Base-by-base conservation (phyloP, 2,888 invertebrate species). In the Meta bourneti region DNA sequence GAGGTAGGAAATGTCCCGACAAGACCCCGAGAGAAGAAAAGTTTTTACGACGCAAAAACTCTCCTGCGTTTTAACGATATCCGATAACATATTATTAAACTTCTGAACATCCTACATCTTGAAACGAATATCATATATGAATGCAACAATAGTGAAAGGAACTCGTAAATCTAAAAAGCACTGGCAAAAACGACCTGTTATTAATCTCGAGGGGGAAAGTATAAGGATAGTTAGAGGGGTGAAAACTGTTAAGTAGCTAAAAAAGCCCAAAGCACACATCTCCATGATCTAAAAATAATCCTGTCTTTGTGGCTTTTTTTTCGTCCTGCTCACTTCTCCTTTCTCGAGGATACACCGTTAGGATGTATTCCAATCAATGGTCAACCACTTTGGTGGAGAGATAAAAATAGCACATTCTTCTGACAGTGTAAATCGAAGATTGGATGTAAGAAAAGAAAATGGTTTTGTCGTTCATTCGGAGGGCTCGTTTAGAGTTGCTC, bases 31-130 rank as follows among this genome's bases (percentile, higher is more conserved):
- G 51, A 72, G 16, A 72, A 74, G 52, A 74, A 79, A 49, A 69
- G 20, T 69, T 82, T 74, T 70, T 75, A 69, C 48, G 75, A 82
- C 75, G 81, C 19, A 70, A 61, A 89, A 61, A 9, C 61, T 9
- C 61, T 61, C 61, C 61, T 61, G 16, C 70, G 54, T 77, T 89
- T 89, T 89, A 89, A 89, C 89, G 75, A 89, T 82, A 74, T 89
- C 69, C 89, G 81, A 89, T 89, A 89, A 82, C 89, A 48, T 81
- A 79, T 81, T 74, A 89, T 89, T 89, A 89, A 88, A 88, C 81
- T 82, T 89, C 69, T 69, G 16, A 77, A 78, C 61, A 9, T 52
- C 69, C 69, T n/a, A 16, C 61, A 61, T 61, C 61, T 61, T 61
- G 61, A 9, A 61, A 61, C 61, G 61, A 61, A 61, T 61, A 61